Evolutionary conservation across 2,797 vertebrate species (phyloP).

Genomic region (Macrochelys suwanniensis): DNA sequence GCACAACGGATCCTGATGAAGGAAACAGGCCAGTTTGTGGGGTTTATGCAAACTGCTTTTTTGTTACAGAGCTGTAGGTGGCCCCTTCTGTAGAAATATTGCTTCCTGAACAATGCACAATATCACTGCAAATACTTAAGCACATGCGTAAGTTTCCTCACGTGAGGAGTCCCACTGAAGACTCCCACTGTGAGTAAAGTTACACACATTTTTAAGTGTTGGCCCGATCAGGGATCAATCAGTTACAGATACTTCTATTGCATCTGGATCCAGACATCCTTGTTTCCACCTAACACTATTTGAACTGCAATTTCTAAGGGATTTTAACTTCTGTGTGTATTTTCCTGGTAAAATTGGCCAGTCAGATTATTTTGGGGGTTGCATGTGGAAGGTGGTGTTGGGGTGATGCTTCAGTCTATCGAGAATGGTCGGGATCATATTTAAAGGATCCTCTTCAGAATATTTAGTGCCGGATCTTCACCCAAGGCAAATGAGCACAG

Average conservation of each 20-base stretch:
- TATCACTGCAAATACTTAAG: background rate
- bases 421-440: background rate
- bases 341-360: background rate
- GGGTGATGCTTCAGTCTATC: fast-evolving
- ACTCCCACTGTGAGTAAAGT: background rate
- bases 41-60: background rate
- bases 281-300: background rate
- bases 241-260: background rate
- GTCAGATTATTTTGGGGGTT: background rate
- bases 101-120: background rate
- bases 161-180: background rate
- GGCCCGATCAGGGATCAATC: background rate
- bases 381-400: background rate
- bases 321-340: background rate
- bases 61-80: background rate
- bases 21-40: background rate
- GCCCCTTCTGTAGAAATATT: background rate
- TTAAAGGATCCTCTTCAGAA: background rate
- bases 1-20: background rate
- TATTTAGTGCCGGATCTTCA: background rate
- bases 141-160: too few relatives aligned
- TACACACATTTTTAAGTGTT: background rate
- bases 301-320: background rate
- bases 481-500: fast-evolving
- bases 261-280: background rate